Evolutionary conservation across 1,140 invertebrate species (phyloP).

Genomic region (Cheumatopsyche charites): DNA sequence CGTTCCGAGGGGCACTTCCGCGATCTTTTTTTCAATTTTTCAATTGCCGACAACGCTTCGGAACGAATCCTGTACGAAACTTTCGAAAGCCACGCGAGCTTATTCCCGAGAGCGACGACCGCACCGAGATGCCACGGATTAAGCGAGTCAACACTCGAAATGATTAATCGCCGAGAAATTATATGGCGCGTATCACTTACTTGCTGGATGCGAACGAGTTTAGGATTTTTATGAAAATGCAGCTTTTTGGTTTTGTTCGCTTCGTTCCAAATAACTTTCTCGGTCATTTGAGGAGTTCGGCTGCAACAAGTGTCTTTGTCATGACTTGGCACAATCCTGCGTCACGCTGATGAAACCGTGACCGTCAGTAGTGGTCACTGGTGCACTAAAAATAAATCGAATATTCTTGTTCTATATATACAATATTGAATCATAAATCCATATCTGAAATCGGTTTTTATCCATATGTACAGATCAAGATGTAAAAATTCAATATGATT

Average conservation of each 20-base stretch:
- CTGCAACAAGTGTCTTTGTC: constrained; percentile 39
- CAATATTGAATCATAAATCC: neutral
- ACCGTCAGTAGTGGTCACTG: constrained; percentile 30
- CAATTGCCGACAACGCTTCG: constrained; percentile 6
- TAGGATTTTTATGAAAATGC: no score
- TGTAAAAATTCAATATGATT: no score
- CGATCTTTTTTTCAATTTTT: neutral
- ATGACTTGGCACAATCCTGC: constrained; percentile 40
- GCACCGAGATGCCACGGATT: constrained; percentile 10
- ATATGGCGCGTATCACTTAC: no score
- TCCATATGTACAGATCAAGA: no score
- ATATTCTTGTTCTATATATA: neutral
- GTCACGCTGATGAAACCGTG: constrained; percentile 41
- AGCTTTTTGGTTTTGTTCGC: no score
- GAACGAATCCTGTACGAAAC: constrained; percentile 16
- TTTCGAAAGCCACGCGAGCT: constrained; percentile 2
- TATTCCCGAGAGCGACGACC: neutral
- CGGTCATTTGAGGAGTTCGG: constrained; percentile 14
- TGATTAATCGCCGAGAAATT: constrained; percentile 13
- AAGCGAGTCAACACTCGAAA: constrained; percentile 6
- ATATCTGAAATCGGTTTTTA: no score
- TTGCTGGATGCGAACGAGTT: no score
- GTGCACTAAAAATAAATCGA: constrained; percentile 15
- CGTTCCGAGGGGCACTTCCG: constrained; percentile 16
- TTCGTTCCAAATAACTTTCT: no score